Percentiles rank a stretch among this genome's conserved stretches.
Evolutionary conservation across 2,113 vertebrate species (phyloP).

Genomic region (Chunga burmeisteri): DNA sequence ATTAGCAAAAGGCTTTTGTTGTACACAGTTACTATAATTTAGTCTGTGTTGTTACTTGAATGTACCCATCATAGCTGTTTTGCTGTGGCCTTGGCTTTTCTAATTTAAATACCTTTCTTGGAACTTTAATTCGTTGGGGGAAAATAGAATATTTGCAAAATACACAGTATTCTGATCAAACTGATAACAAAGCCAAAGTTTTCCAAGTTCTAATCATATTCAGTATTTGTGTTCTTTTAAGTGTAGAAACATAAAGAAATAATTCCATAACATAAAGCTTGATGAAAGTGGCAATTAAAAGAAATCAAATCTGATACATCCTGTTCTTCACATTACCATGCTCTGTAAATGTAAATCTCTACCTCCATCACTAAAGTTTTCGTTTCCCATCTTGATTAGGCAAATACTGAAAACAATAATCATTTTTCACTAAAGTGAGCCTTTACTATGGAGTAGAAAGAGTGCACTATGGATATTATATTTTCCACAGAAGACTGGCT

Average conservation of each 20-base stretch:
- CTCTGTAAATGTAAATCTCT: slow-evolving; percentile 44
- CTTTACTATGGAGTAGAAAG: slow-evolving; percentile 3
- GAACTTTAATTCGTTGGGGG: neutral
- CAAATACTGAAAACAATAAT: slow-evolving; percentile 66
- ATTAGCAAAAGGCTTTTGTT: slow-evolving; percentile 18
- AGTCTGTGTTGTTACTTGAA: neutral
- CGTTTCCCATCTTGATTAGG: slow-evolving; percentile 3
- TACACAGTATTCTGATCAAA: neutral
- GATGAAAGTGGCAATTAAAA: slow-evolving; percentile 67
- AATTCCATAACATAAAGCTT: slow-evolving; percentile 64
- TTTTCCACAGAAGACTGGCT: slow-evolving; percentile 66
- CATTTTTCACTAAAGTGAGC: slow-evolving; percentile 55
- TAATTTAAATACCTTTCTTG: slow-evolving; percentile 40
- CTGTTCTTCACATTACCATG: slow-evolving; percentile 10
- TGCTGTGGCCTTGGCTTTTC: neutral
- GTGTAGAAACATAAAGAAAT: slow-evolving; percentile 47
- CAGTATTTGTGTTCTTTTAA: slow-evolving; percentile 33
- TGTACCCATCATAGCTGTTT: neutral
- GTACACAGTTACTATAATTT: neutral
- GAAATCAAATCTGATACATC: slow-evolving; percentile 30
- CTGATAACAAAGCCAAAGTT: neutral
- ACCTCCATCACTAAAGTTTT: neutral
- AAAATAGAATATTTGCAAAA: neutral
- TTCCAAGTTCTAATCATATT: neutral
- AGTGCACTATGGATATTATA: neutral